Percentiles rank a stretch among this genome's conserved stretches.
These are phyloP conservation scores for Zalophus californianus DNA, from an alignment of 2,797 vertebrate species.

Conservation along the genomic window DNA sequence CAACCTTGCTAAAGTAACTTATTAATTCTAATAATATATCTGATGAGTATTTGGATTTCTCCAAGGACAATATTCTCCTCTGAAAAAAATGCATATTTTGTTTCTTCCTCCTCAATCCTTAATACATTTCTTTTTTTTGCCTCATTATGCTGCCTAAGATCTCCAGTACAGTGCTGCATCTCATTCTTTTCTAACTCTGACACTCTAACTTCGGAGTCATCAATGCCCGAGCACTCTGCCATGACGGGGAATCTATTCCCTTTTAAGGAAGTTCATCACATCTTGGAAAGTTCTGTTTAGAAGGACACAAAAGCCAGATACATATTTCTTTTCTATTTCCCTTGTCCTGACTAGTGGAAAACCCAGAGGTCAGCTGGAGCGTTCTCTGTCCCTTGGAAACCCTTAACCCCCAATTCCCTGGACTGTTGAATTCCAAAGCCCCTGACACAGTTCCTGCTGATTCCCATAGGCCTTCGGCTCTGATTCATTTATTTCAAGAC, in stretches of 20 bases:
- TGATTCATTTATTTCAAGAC: constrained; percentile 44
- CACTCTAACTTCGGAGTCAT: background rate
- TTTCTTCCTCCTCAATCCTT: constrained; percentile 37
- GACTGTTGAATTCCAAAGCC: background rate
- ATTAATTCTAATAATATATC: constrained; percentile 64
- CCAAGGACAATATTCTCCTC: constrained; percentile 37
- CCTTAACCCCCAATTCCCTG: background rate
- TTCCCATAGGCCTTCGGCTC: background rate
- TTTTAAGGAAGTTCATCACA: constrained; percentile 29
- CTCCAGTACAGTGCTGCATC: background rate
- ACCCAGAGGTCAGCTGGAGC: background rate
- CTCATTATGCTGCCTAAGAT: background rate
- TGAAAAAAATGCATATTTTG: constrained; percentile 32
- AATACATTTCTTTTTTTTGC: constrained; percentile 4
- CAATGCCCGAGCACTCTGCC: background rate
- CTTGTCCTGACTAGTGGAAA: constrained; percentile 47
- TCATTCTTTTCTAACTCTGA: background rate
- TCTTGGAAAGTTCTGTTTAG: constrained; percentile 40
- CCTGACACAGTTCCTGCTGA: background rate
- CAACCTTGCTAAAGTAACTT: constrained; percentile 54
- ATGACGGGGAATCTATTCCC: background rate
- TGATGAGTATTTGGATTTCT: constrained; percentile 55
- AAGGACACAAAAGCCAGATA: constrained; percentile 9
- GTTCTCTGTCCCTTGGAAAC: background rate
- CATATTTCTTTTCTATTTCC: constrained; percentile 34